These are phyloP conservation scores for Lithosia quadra DNA, from an alignment of 2,888 invertebrate genomes.

Conservation along the genomic window DNA sequence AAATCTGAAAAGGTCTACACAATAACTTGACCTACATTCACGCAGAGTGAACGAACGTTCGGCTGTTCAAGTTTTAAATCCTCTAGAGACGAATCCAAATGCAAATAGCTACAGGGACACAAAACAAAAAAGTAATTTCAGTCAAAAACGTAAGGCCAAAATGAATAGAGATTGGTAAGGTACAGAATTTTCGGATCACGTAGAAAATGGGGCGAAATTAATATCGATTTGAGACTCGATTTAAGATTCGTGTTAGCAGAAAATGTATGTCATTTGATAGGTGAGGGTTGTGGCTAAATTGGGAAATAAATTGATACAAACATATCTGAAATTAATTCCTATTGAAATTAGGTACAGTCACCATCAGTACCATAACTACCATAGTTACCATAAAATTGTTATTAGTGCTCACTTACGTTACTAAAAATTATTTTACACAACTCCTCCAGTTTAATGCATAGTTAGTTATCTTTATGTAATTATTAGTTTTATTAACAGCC, in stretches of 20 bases:
- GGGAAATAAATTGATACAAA: neutral
- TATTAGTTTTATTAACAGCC: too few relatives aligned
- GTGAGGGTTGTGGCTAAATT: neutral
- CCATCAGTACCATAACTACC: too few relatives aligned
- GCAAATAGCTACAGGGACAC: constrained; percentile 17
- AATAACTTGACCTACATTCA: constrained; percentile 54
- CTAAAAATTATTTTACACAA: neutral
- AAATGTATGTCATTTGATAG: constrained; percentile 17
- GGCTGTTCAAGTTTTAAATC: constrained; percentile 39
- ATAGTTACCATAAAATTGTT: neutral
- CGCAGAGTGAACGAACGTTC: constrained; percentile 47
- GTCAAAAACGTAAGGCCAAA: constrained; percentile 8
- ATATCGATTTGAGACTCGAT: constrained; percentile 14
- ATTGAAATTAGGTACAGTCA: too few relatives aligned
- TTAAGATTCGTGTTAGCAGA: constrained; percentile 5
- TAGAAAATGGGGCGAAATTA: constrained; percentile 22
- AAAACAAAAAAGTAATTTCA: constrained; percentile 24
- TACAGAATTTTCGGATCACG: constrained; percentile 12
- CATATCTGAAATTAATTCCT: too few relatives aligned
- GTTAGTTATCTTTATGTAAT: too few relatives aligned
- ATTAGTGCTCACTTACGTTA: neutral
- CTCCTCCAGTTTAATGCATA: neutral
- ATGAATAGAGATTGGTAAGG: constrained; percentile 11
- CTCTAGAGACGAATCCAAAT: constrained; percentile 35
- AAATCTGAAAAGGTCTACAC: constrained; percentile 42